Base-by-base conservation (phyloP, 2,888 invertebrate genomes). In the Lissocephala sabroskyi region DNA sequence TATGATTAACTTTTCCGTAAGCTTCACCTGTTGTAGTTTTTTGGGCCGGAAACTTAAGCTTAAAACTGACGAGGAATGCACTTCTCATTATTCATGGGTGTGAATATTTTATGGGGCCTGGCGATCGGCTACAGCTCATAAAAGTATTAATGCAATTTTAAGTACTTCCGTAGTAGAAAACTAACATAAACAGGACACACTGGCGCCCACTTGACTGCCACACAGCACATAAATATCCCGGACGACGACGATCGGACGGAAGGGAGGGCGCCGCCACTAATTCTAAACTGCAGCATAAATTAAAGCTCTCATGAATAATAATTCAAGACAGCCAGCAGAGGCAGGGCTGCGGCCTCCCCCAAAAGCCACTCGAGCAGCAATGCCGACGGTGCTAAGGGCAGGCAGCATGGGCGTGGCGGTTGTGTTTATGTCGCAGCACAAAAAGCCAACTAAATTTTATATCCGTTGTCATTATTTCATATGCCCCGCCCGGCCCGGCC, bases 41-140 rank as follows among this genome's bases (percentile, higher is more conserved):
- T 23, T 23, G 23, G 23, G 4, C 23, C 23, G 3, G 23, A 23
- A n/a, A n/a, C n/a, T n/a, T n/a, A n/a, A n/a, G n/a, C n/a, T n/a
- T n/a, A n/a, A n/a, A n/a, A n/a, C n/a, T 23, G 23, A 23, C 7
- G 23, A 23, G 23, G 23, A 32, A 32, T 13, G 32, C n/a, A 32
- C n/a, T 32, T 13, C 4, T 32, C 32, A 32, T 32, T 32, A 32
- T 13, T 23, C 23, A 23, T 23, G 7, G 23, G 3, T 7, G 65
- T 67, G 75, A 71, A 71, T 75, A 71, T 71, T 71, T 71, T 71
- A 74, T 67, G 65, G 75, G 67, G 71, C 75, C 74, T 75, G 71
- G 71, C 75, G 74, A 71, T 71, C 71, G 71, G 65, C 73, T 65
- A 63, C 65, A 67, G 68, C 68, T 73, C 67, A 67, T 67, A 56